Conservation (phyloP, 2,113 vertebrate genomes). For the Thomomys bottae region DNA sequence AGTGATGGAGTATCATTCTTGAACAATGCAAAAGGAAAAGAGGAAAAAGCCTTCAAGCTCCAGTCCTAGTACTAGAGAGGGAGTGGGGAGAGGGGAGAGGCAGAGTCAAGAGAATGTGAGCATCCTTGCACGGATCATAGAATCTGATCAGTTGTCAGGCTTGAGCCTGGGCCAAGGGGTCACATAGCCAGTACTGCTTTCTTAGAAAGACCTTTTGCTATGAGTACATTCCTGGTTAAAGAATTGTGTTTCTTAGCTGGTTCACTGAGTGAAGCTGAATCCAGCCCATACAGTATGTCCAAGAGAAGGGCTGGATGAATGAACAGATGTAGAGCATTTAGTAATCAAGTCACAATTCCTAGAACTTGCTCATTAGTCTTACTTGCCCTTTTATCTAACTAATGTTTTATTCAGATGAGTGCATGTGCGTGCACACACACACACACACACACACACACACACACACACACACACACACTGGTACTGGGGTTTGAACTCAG, state of each 20-base stretch:
- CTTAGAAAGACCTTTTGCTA: not conserved
- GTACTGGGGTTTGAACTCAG: too few relatives aligned
- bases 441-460: too few relatives aligned
- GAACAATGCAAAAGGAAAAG: too few relatives aligned
- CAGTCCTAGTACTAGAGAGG: too few relatives aligned
- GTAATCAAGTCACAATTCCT: not conserved
- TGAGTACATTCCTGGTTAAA: not conserved
- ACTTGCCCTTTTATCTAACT: not conserved
- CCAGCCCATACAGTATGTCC: not conserved
- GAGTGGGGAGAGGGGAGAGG: too few relatives aligned
- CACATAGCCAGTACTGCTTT: not conserved
- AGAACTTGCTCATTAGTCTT: not conserved
- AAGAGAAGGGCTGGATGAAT: not conserved
- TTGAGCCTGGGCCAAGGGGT: not conserved
- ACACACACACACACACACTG: too few relatives aligned
- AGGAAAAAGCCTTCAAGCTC: too few relatives aligned
- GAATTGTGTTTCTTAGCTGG: not conserved
- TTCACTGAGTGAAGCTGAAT: not conserved
- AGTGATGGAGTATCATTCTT: too few relatives aligned
- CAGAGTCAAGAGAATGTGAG: too few relatives aligned
- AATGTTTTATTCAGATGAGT: not conserved
- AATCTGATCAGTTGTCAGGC: not conserved
- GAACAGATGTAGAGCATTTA: slow-evolving; percentile 9
- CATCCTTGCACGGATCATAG: too few relatives aligned
- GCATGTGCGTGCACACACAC: too few relatives aligned